Base-by-base conservation (phyloP, 2,113 vertebrate genomes). In the Mustela nigripes region DNA sequence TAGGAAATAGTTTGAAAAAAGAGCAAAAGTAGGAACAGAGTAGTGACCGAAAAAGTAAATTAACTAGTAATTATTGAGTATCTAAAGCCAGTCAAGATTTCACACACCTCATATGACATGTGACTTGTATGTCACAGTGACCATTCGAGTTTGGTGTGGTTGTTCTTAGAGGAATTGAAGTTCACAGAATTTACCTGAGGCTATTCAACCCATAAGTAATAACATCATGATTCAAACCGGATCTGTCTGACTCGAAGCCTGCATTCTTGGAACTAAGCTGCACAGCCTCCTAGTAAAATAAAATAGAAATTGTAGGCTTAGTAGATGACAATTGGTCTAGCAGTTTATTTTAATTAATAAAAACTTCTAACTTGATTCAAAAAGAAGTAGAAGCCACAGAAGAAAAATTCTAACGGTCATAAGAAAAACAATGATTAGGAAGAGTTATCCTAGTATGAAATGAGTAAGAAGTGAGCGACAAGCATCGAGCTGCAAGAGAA, bases 1-100 rank as follows among this genome's bases (percentile, higher is more conserved):
- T 24, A 58, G 74, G 39, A 76, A 92, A 74, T 84, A 83, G 36
- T 94, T 96, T 88, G 26, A 80, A 45, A 91, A 80, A 76, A 93
- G 22, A 86, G 9, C 16, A 96, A 65, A 33, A 90, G 36, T 24
- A 76, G 50, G 33, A 89, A 85, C 7, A 84, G 1, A 39, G 33
- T 7, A 48, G 28, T 36, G 28, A 67, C 4, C 84, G 31, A 92
- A 60, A 39, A 39, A 88, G 36, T 74, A 65, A 94, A 56, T 33
- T 14, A 90, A 67, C 14, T 69, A 33, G 24, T 36, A 73, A 11
- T 19, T 79, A 78, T 11, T 63, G 24, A 50, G 9, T 79, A 36
- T 5, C 36, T 82, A 48, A 7, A 65, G n/a, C 11, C 50, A 42
- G 63, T 14, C 53, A 83, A 26, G 42, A 83, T 21, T 93, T 73